Base-by-base conservation (phyloP, 2,113 vertebrate species). In the Tympanuchus pallidicinctus region DNA sequence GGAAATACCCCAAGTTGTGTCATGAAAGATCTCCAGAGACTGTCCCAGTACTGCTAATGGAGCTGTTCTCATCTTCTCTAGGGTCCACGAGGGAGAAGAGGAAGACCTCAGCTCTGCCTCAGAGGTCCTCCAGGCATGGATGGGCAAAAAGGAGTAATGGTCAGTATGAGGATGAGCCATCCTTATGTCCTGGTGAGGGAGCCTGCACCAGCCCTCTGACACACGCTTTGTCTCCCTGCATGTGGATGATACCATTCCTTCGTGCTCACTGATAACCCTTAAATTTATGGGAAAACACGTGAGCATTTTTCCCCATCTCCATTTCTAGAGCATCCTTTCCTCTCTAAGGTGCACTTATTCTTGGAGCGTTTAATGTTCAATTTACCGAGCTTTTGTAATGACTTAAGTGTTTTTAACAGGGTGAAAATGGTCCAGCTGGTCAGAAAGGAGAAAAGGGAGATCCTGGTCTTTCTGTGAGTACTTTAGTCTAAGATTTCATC, bases 381-480 rank as follows among this genome's bases (percentile, higher is more conserved):
- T 86, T 42, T 72, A 21, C 21, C 11, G 57, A 61, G 54, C 8
- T 87, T 77, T 59, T 22, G 22, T 60, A 48, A 91, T 73, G 65
- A 69, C 66, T 30, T 5, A 2, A 52, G 12, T 94, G 75, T 95
- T 94, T 91, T 93, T 73, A 71, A 95, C 73, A 99, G 98, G 99
- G 99, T 36, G 78, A 93, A 70, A 20, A 94, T 22, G 98, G 98
- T 59, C 82, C 74, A 2, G 90, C 87, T 8, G 98, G 99, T 72
- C 95, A 64, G 60, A 99, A 98, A 74, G 99, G 98, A 77, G 98
- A 98, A 32, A 99, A 99, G 82, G 98, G 98, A 82, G 98, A 98
- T 22, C 98, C 98, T 8, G 99, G 98, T 75, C 98, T 99, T 74
- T 97, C 97, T 25, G 98, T 98, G 96, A 97, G 97, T 97, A 65